Base-by-base conservation (phyloP, 2,888 invertebrate genomes). In the Alloplasta piceator region DNA sequence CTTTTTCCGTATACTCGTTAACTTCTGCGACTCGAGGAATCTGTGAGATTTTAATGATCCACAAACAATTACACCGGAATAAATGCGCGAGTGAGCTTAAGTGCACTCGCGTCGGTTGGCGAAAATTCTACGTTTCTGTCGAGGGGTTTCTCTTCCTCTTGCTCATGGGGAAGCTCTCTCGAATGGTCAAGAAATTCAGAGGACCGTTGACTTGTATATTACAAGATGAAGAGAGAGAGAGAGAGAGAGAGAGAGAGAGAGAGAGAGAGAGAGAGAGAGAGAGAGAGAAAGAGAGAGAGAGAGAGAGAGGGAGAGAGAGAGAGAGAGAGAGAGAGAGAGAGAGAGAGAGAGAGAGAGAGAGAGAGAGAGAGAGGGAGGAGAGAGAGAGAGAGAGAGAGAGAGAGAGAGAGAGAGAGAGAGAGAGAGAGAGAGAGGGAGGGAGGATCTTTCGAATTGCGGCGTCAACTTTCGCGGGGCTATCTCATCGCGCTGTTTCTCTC, bases 391-490 rank as follows among this genome's bases (percentile, higher is more conserved):
- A n/a, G 9, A 46, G 46, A n/a, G n/a, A 26, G 63, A 63, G 16
- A 16, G 16, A 14, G n/a, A n/a, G n/a, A 1, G 26, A 26, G 26
- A 26, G 26, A 26, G 26, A n/a, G n/a, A n/a, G n/a, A n/a, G n/a
- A n/a, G 26, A 46, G 76, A 67, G 50, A 52, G 67, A 39, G 39
- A 52, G 52, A 60, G 41, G 66, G 48, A 26, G 48, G 67, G 67
- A 67, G 75, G 10, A 16, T 60, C 76, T 66, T 71, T 50, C 50
- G 55, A 63, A 60, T 16, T 58, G 77, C 70, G 76, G 74, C 80
- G 81, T 78, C 77, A 83, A 87, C 86, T 87, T 87, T 87, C 85
- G 77, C 86, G 84, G 74, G 70, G 60, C 58, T 60, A 41, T 61
- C 39, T 14, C 66, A 4, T 48, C 41, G 43, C 50, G n/a, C 68